phyloP scores from a whole-genome alignment of 2,888 invertebrate genomes.

The Sycophila texana region DNA sequence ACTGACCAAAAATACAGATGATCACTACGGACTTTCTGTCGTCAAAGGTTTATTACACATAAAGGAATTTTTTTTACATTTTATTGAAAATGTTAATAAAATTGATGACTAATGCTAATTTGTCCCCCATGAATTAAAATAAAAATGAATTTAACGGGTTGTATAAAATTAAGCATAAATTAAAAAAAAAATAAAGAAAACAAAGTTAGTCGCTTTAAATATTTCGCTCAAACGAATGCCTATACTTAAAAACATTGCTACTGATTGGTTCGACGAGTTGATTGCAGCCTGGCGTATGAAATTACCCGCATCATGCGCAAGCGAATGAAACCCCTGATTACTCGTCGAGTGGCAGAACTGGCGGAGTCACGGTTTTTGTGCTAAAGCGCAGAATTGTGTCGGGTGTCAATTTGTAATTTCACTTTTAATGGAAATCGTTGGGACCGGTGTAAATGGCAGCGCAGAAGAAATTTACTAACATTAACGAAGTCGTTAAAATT shows the following conservation, averaged over 20 bases:
- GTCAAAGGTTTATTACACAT: too few species aligned
- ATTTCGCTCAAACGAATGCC: constrained; percentile 9
- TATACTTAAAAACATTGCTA: constrained; percentile 35
- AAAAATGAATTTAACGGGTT: too few species aligned
- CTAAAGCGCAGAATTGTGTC: constrained; percentile 7
- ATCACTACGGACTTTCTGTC: too few species aligned
- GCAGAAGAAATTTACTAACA: not conserved
- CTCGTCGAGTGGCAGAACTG: not conserved
- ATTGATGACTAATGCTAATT: too few species aligned
- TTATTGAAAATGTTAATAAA: too few species aligned
- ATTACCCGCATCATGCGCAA: constrained; percentile 39
- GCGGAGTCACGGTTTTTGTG: not conserved
- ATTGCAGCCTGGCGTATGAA: constrained; percentile 30
- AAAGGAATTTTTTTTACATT: too few species aligned
- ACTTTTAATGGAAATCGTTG: constrained; percentile 4
- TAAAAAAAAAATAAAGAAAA: constrained; percentile 14
- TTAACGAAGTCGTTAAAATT: not conserved
- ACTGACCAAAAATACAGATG: too few species aligned
- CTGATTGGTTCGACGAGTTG: constrained; percentile 29
- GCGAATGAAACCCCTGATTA: constrained; percentile 13
- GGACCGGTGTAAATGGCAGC: not conserved
- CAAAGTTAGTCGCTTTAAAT: constrained; percentile 12
- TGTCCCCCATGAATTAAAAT: too few species aligned
- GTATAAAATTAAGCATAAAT: too few species aligned
- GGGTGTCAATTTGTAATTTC: constrained; percentile 39